These are phyloP conservation scores for Trachelipus rathkii DNA, from an alignment of 1,140 invertebrate genomes.

Conservation along the genomic window DNA sequence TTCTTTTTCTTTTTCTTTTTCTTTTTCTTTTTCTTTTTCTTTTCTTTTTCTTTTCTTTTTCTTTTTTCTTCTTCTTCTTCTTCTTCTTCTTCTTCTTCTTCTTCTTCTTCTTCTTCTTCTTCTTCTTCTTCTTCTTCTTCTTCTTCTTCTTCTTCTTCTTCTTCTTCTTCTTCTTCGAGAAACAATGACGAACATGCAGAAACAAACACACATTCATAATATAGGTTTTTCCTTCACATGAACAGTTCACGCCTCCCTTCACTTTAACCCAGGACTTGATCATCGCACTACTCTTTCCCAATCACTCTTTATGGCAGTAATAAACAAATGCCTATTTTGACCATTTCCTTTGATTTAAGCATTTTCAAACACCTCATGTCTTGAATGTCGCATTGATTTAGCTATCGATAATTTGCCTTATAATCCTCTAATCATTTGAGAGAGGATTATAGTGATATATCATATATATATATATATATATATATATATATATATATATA, in stretches of 20 bases:
- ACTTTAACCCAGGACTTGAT: background rate
- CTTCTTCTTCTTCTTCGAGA: too few species aligned
- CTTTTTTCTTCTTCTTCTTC: too few species aligned
- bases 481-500: too few species aligned
- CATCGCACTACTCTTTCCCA: background rate
- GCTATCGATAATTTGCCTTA: too few species aligned
- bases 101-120: background rate
- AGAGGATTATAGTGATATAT: too few species aligned
- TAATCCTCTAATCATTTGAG: too few species aligned
- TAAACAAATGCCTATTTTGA: too few species aligned
- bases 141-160: slow-evolving; percentile 4
- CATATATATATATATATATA: too few species aligned
- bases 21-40: slow-evolving; percentile 4
- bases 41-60: too few species aligned
- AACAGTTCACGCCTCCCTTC: background rate
- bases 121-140: slow-evolving; percentile 4
- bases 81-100: slow-evolving; percentile 4
- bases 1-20: slow-evolving; percentile 4
- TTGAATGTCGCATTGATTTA: too few species aligned
- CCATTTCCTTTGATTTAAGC: too few species aligned
- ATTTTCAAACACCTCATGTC: too few species aligned
- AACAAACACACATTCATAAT: background rate
- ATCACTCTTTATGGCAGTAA: background rate
- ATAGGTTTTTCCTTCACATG: background rate
- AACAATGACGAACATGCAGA: background rate